Conservation (phyloP, 2,113 vertebrate genomes). For the Syrmaticus mikado region DNA sequence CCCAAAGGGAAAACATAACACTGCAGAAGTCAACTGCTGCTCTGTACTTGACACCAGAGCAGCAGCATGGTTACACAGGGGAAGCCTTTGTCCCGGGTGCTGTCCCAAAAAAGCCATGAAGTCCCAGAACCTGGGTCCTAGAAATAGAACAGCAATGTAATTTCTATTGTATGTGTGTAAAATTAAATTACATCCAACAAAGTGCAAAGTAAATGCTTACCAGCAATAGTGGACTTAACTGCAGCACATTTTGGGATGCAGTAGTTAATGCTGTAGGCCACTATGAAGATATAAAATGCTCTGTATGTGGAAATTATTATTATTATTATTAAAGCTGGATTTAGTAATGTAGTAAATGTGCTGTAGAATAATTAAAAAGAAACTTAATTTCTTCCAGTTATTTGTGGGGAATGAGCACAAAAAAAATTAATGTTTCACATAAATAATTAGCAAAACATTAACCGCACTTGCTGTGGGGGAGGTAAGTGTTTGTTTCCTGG, state of each 20-base stretch:
- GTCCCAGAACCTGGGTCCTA: neutral
- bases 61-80: neutral
- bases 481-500: neutral
- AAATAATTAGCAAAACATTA: neutral
- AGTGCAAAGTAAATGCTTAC: conserved; percentile 13
- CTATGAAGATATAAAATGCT: neutral
- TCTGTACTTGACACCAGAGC: neutral
- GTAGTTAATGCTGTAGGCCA: neutral
- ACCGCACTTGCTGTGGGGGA: neutral
- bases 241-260: neutral
- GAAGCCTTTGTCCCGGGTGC: neutral
- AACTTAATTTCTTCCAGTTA: conserved; percentile 15
- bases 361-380: conserved; percentile 31
- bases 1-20: neutral
- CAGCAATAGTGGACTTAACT: neutral
- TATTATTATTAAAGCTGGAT: neutral
- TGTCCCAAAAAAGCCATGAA: neutral
- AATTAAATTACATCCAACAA: neutral
- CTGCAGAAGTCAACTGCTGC: neutral
- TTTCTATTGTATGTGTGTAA: neutral
- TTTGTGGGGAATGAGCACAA: neutral
- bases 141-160: neutral
- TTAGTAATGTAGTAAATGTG: conserved; percentile 7
- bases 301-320: neutral
- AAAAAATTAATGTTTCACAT: conserved; percentile 7